phyloP scores from a whole-genome alignment of 2,888 invertebrate species.

The Hydrotaea diabolus region DNA sequence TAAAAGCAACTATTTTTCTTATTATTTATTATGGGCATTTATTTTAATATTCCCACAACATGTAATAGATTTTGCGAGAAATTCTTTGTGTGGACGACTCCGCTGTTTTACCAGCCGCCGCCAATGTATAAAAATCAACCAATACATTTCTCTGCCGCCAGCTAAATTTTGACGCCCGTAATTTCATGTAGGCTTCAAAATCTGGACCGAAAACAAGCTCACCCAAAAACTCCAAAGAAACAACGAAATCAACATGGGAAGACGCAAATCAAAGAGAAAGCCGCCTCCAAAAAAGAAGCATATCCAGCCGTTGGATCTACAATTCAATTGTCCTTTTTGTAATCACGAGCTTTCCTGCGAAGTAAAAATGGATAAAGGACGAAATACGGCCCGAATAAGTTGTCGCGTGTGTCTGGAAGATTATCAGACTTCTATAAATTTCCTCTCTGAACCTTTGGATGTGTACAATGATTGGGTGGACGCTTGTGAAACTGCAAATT shows the following conservation, averaged over 20 bases:
- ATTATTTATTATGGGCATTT: too few relatives aligned
- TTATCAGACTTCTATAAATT: constrained; percentile 97
- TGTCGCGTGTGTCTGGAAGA: constrained; percentile 98
- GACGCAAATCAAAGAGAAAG: constrained; percentile 97
- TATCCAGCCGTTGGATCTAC: constrained; percentile 95
- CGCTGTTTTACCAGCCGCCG: too few relatives aligned
- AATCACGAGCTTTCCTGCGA: constrained; percentile 99
- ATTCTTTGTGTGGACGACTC: too few relatives aligned
- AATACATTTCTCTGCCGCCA: too few relatives aligned
- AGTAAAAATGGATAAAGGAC: constrained; percentile 98
- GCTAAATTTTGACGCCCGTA: too few relatives aligned
- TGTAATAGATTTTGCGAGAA: too few relatives aligned
- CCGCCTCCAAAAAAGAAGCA: constrained; percentile 97
- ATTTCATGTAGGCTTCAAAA: too few relatives aligned
- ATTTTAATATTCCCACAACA: too few relatives aligned
- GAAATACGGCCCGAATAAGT: constrained; percentile 96
- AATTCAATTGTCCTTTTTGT: constrained; percentile 99
- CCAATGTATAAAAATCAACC: too few relatives aligned
- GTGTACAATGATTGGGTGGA: constrained; percentile 99
- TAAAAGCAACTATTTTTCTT: too few relatives aligned
- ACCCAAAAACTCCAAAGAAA: background rate
- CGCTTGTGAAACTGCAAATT: constrained; percentile 97
- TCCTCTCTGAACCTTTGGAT: constrained; percentile 97
- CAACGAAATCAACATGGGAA: constrained; percentile 86
- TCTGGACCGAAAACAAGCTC: too few relatives aligned